These are phyloP conservation scores for Rhodophaea formosa DNA, from an alignment of 2,888 invertebrate species.

Conservation along the genomic window DNA sequence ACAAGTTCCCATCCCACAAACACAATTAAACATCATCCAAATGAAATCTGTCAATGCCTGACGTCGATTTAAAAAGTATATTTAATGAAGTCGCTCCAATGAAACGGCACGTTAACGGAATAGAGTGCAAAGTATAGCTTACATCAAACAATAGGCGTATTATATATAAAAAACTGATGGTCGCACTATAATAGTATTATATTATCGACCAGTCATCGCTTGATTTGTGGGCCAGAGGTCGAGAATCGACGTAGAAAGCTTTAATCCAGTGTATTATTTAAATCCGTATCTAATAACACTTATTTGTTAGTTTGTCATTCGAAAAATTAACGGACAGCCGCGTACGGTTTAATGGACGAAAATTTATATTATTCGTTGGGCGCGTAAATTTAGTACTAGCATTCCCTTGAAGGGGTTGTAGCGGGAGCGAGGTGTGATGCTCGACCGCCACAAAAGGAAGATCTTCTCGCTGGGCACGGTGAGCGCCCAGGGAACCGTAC, in stretches of 20 bases:
- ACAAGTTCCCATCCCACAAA: not conserved
- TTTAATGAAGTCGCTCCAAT: slow-evolving; percentile 25
- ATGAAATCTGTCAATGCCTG: not conserved
- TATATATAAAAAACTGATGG: slow-evolving; percentile 60
- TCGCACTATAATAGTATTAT: slow-evolving; percentile 59
- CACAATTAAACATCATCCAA: not conserved
- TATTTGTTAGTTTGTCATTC: slow-evolving; percentile 39
- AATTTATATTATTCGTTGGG: not conserved
- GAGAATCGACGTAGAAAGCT: slow-evolving; percentile 52
- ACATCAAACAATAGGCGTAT: slow-evolving; percentile 73
- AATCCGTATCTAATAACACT: slow-evolving; percentile 51
- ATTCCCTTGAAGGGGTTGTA: too few relatives aligned
- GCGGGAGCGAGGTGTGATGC: too few relatives aligned
- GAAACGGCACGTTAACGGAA: slow-evolving; percentile 41
- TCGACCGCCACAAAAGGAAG: too few relatives aligned
- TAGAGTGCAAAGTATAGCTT: slow-evolving; percentile 56
- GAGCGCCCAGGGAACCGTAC: too few relatives aligned
- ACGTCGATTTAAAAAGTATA: not conserved
- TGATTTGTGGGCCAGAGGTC: slow-evolving; percentile 56
- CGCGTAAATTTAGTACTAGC: too few relatives aligned
- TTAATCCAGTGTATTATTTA: slow-evolving; percentile 62
- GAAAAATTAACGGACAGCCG: slow-evolving; percentile 38
- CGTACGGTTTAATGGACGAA: slow-evolving; percentile 11
- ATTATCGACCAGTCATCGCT: slow-evolving; percentile 63
- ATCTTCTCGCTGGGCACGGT: too few relatives aligned